Percentiles rank a stretch among this genome's conserved stretches.
Conservation (phyloP, 2,797 vertebrate species). For the Austrolebias charrua region DNA sequence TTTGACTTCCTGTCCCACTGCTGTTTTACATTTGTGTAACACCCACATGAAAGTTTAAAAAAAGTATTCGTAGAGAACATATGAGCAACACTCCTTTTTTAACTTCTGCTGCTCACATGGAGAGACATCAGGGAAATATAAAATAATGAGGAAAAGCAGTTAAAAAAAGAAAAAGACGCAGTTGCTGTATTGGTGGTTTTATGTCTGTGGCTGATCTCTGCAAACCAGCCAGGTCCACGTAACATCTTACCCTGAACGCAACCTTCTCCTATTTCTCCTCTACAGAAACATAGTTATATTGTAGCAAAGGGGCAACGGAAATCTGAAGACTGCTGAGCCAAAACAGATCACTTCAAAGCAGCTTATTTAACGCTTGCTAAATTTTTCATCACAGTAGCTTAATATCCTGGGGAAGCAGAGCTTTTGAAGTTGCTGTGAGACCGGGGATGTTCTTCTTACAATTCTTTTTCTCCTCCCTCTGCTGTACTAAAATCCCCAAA, state of each 20-base stretch:
- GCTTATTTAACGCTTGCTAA: constrained; percentile 88
- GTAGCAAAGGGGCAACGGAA: constrained; percentile 80
- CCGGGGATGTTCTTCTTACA: constrained; percentile 81
- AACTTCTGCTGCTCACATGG: constrained; percentile 41
- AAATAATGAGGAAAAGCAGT: constrained; percentile 44
- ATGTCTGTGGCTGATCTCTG: constrained; percentile 53
- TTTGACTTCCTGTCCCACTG: constrained; percentile 59
- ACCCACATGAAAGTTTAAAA: constrained; percentile 36
- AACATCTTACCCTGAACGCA: constrained; percentile 64
- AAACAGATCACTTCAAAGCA: constrained; percentile 89
- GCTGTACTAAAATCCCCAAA: constrained; percentile 55
- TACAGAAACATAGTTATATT: constrained; percentile 56
- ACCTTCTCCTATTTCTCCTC: constrained; percentile 35
- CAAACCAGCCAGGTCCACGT: constrained; percentile 50
- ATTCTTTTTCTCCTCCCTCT: constrained; percentile 74
- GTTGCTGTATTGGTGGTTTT: constrained; percentile 25
- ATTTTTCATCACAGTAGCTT: constrained; percentile 89
- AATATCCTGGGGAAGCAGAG: constrained; percentile 88
- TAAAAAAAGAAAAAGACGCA: constrained; percentile 40
- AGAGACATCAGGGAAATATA: constrained; percentile 34
- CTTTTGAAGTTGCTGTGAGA: constrained; percentile 86
- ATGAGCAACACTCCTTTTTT: constrained; percentile 75
- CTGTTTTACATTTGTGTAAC: constrained; percentile 55
- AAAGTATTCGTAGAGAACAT: constrained; percentile 53
- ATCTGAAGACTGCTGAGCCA: constrained; percentile 83